phyloP scores from a whole-genome alignment of 2,888 invertebrate species.

The Amphipoea lucens region DNA sequence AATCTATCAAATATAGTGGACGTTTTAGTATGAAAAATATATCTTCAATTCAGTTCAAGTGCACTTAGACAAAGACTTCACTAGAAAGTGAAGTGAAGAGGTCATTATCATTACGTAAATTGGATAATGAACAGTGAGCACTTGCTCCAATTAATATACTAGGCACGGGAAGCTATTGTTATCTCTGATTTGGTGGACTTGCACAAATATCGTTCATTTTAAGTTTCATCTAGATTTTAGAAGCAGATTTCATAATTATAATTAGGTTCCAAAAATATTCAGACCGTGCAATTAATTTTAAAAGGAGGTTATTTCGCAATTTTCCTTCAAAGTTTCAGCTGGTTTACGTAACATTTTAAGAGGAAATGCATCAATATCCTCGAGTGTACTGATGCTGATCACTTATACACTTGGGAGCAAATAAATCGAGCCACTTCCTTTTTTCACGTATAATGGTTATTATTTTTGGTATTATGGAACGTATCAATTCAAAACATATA shows the following conservation, averaged over 20 bases:
- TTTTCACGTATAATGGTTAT: no score
- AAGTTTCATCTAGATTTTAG: slow-evolving; percentile 40
- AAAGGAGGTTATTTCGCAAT: slow-evolving; percentile 23
- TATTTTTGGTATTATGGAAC: no score
- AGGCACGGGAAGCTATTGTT: slow-evolving; percentile 36
- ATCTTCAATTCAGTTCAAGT: slow-evolving; percentile 16
- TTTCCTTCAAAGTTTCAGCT: slow-evolving; percentile 19
- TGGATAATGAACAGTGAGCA: slow-evolving; percentile 60
- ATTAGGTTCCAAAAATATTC: slow-evolving; percentile 12
- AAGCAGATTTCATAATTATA: slow-evolving; percentile 29
- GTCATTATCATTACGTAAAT: slow-evolving; percentile 63
- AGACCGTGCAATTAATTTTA: slow-evolving; percentile 30
- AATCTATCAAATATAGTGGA: neutral
- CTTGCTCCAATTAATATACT: slow-evolving; percentile 56
- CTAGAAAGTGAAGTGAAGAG: slow-evolving; percentile 60
- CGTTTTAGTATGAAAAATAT: neutral
- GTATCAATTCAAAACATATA: no score
- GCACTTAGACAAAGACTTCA: slow-evolving; percentile 37
- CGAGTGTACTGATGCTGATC: neutral
- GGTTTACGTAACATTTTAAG: neutral
- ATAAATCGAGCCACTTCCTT: no score
- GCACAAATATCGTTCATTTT: slow-evolving; percentile 29
- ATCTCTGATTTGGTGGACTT: slow-evolving; percentile 27
- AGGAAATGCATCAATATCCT: slow-evolving; percentile 21
- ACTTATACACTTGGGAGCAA: no score